Percentiles rank a stretch among this genome's conserved stretches.
phyloP scores from a whole-genome alignment of 1,140 invertebrate species.

The Lepidostoma basale region DNA sequence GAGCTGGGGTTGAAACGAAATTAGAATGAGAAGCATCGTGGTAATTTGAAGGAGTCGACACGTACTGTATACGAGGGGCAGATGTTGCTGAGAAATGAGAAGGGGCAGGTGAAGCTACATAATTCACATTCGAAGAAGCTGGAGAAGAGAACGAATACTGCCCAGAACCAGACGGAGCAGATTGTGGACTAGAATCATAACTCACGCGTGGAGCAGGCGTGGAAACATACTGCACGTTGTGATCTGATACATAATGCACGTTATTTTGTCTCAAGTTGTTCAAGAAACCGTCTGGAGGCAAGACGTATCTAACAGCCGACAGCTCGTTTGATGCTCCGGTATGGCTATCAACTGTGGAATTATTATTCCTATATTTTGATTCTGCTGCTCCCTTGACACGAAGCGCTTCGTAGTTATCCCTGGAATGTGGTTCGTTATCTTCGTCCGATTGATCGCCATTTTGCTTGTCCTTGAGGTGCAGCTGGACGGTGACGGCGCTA shows the following conservation, averaged over 20 bases:
- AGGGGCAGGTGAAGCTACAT: conserved; percentile 49
- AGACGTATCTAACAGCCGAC: conserved; percentile 55
- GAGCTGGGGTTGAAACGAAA: conserved; percentile 40
- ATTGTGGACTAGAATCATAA: conserved; percentile 11
- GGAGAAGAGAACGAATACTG: neutral
- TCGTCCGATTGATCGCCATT: conserved; percentile 43
- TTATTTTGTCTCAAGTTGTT: conserved; percentile 51
- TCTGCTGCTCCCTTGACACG: conserved; percentile 30
- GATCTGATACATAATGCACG: neutral
- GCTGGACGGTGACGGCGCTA: conserved; percentile 51
- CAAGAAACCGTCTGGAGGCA: conserved; percentile 58
- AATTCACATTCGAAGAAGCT: conserved; percentile 24
- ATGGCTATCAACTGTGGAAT: conserved; percentile 50
- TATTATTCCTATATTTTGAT: neutral
- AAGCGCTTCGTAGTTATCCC: too few relatives aligned
- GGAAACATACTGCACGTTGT: neutral
- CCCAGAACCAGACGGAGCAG: neutral
- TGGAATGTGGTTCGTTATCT: conserved; percentile 50
- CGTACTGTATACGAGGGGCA: conserved; percentile 51
- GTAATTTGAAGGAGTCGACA: conserved; percentile 50
- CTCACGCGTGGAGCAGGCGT: conserved; percentile 49
- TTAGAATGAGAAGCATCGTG: conserved; percentile 32
- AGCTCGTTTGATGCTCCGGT: conserved; percentile 58
- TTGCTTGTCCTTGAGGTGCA: conserved; percentile 50
- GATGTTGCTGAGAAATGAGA: conserved; percentile 52